Evolutionary conservation across 1,140 invertebrate genomes (phyloP).

Genomic region (Euura saliciscinereae): DNA sequence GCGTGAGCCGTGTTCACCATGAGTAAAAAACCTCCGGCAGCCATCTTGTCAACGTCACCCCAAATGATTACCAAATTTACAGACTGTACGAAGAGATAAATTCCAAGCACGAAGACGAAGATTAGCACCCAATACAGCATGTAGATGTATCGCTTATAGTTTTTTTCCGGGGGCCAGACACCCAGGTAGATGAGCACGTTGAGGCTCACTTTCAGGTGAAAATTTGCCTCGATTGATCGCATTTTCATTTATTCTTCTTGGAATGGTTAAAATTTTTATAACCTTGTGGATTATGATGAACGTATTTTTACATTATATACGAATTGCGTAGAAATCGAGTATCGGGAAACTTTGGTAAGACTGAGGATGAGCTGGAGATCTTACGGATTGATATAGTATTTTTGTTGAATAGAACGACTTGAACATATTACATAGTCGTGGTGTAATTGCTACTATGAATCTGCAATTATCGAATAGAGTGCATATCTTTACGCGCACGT

Average conservation of each 20-base stretch:
- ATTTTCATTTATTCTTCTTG: not conserved
- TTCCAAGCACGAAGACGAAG: slow-evolving; percentile 33
- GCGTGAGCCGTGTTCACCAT: slow-evolving; percentile 41
- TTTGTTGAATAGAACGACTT: too few species aligned
- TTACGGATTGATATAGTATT: too few species aligned
- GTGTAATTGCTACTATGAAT: not conserved
- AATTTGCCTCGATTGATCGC: slow-evolving; percentile 28
- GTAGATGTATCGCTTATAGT: slow-evolving; percentile 24
- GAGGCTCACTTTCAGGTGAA: slow-evolving; percentile 34
- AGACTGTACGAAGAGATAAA: slow-evolving; percentile 30
- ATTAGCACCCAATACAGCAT: slow-evolving; percentile 26
- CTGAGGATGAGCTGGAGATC: too few species aligned
- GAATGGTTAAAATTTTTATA: not conserved
- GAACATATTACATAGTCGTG: too few species aligned
- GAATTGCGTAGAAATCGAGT: too few species aligned
- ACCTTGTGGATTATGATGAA: too few species aligned
- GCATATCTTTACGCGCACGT: too few species aligned
- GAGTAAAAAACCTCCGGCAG: slow-evolving; percentile 30
- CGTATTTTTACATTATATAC: too few species aligned
- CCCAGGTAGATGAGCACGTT: slow-evolving; percentile 37
- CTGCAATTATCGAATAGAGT: too few species aligned
- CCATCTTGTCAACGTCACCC: slow-evolving; percentile 30
- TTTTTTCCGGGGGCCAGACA: slow-evolving; percentile 33
- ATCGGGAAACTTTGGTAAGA: too few species aligned
- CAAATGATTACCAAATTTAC: slow-evolving; percentile 30